phyloP scores from a whole-genome alignment of 2,888 invertebrate species.

The Cyclophora albipunctata region DNA sequence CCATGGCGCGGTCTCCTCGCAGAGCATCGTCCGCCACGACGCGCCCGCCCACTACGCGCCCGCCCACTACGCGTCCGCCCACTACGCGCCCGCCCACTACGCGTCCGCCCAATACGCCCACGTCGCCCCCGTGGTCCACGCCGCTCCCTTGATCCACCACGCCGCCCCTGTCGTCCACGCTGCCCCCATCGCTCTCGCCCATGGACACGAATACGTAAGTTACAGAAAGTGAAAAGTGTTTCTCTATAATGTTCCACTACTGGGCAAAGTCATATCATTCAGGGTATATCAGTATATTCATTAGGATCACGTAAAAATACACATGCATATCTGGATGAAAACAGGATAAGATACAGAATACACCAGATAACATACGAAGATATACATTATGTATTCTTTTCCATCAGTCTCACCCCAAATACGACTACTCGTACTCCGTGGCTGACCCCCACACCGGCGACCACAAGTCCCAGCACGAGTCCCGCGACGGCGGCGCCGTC shows the following conservation, averaged over 20 bases:
- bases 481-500: conserved; percentile 78
- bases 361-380: neutral
- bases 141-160: conserved; percentile 42
- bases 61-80: conserved; percentile 37
- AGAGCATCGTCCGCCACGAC: conserved; percentile 67
- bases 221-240: conserved; percentile 3
- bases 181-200: conserved; percentile 41
- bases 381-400: conserved; percentile 3
- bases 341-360: too few species aligned
- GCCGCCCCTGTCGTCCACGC: conserved; percentile 43
- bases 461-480: conserved; percentile 77
- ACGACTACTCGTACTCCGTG: conserved; percentile 77
- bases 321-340: too few species aligned
- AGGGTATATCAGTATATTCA: too few species aligned
- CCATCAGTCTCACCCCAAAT: conserved; percentile 75
- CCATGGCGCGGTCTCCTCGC: conserved; percentile 68
- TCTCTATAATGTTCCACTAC: neutral
- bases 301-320: too few species aligned
- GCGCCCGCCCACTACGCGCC: conserved; percentile 51
- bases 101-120: conserved; percentile 31
- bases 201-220: conserved; percentile 56
- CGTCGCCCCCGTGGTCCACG: conserved; percentile 47
- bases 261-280: neutral
- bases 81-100: conserved; percentile 18
- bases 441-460: conserved; percentile 78